These are phyloP conservation scores for Cryptoblepharus egeriae DNA, from an alignment of 2,797 vertebrate species.

Conservation along the genomic window DNA sequence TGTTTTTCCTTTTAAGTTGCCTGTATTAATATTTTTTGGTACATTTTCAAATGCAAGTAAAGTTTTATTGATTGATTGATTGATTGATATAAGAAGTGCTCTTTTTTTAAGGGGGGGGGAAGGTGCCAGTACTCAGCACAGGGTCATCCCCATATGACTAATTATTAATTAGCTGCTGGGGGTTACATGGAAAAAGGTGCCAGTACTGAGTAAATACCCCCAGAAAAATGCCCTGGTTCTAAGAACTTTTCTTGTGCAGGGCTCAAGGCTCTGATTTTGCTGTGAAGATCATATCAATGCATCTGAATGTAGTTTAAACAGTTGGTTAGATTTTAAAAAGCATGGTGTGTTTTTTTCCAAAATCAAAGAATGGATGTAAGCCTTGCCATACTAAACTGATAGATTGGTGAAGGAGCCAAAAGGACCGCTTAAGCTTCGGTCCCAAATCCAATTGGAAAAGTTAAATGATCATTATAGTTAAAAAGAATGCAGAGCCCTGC, in stretches of 20 bases:
- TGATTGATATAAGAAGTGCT: too few relatives aligned
- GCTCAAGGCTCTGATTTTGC: not conserved
- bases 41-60: too few relatives aligned
- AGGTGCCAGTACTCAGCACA: too few relatives aligned
- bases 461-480: conserved; percentile 61
- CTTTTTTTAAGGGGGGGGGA: too few relatives aligned
- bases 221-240: not conserved
- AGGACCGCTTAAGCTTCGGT: conserved; percentile 37
- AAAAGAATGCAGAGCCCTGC: conserved; percentile 51
- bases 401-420: not conserved
- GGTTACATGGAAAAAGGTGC: too few relatives aligned
- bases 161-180: too few relatives aligned
- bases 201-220: not conserved
- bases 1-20: too few relatives aligned
- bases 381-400: not conserved
- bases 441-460: conserved; percentile 60
- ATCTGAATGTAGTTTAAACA: not conserved
- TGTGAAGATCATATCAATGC: not conserved
- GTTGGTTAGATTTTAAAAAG: not conserved
- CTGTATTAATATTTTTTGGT: too few relatives aligned
- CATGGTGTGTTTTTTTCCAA: conserved; percentile 39
- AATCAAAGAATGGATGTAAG: conserved; percentile 31
- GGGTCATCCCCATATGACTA: too few relatives aligned
- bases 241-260: not conserved
- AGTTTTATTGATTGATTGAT: too few relatives aligned